Evolutionary conservation across 2,888 invertebrate genomes (phyloP).

Genomic region (Ophonus ardosiacus): DNA sequence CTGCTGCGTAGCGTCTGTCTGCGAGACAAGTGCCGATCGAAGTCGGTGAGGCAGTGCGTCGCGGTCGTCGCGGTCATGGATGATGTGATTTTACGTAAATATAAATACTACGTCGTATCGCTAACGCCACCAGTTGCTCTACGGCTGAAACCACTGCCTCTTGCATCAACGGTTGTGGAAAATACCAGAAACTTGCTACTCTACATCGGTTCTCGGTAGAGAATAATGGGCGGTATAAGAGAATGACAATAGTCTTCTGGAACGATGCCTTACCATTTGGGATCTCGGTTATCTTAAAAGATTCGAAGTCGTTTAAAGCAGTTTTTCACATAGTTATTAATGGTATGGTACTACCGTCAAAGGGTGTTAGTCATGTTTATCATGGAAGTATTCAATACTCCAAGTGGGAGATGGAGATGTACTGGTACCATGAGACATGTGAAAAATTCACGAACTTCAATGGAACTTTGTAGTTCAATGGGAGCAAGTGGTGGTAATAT

Average conservation of each 20-base stretch:
- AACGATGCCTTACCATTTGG: not conserved
- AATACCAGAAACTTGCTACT: conserved; percentile 36
- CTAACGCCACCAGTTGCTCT: conserved; percentile 32
- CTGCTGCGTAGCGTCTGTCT: not conserved
- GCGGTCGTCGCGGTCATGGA: conserved; percentile 10
- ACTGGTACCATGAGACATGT: too few relatives aligned
- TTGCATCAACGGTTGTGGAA: not conserved
- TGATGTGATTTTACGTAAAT: conserved; percentile 49
- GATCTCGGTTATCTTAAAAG: not conserved
- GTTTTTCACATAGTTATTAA: too few relatives aligned
- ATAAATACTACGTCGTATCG: conserved; percentile 27
- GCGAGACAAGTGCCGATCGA: not conserved
- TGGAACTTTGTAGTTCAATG: too few relatives aligned
- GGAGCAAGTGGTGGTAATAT: too few relatives aligned
- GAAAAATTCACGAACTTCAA: too few relatives aligned
- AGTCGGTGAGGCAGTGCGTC: not conserved
- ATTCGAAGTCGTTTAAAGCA: too few relatives aligned
- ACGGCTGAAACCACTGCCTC: conserved; percentile 8
- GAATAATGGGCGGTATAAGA: not conserved
- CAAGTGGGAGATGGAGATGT: too few relatives aligned
- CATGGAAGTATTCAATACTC: too few relatives aligned
- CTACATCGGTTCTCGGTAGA: conserved; percentile 16
- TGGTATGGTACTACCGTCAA: too few relatives aligned
- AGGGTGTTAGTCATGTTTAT: too few relatives aligned
- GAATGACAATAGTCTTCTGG: not conserved